Evolutionary conservation across 2,797 vertebrate species (phyloP), one percentile per base, ranked within the genome.

Genomic region (Chromobotia macracanthus): DNA sequence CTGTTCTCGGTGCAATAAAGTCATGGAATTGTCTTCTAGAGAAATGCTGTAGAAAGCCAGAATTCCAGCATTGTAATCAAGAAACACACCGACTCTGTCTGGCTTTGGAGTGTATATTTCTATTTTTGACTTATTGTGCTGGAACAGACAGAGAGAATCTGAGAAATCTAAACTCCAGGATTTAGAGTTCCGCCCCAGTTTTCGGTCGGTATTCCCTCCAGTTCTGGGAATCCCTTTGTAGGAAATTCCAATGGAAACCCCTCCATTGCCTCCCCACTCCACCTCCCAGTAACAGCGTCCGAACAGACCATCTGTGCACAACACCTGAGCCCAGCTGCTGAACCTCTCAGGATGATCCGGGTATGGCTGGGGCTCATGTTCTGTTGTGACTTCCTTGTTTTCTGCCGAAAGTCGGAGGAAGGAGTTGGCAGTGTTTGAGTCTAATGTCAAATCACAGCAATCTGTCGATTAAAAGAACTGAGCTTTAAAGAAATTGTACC

Each of bases 261-360:
- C 90, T 4, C 88, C 85, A 0, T 48, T 82, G 0, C 92, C 92
- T 0, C 77, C 61, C 92, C 93, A 93, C 76, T 93, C 92, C 0
- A 91, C 92, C 86, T 95, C 94, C 93, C 93, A 94, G 87, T 94
- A 94, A 80, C 90, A 88, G 75, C 89, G 89, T 0, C 90, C 90
- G 0, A 90, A 89, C 84, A 91, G 85, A 1, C 89, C 91, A 0
- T 91, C 88, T 10, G 82, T 66, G 69, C 92, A 90, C 82, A 94
- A 87, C 16, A 93, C 92, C 87, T 94, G 93, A 18, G 92, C 90
- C 92, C 93, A 94, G 80, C 79, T 86, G 84, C 80, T 84, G 87
- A 94, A 94, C 80, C 92, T 89, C 3, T 93, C 88, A 0, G 85
- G 89, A 82, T 92, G 89, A 7, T 91, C 89, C 0, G 87, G 84